phyloP scores from a whole-genome alignment of 2,888 invertebrate species.

The Xestia xanthographa region DNA sequence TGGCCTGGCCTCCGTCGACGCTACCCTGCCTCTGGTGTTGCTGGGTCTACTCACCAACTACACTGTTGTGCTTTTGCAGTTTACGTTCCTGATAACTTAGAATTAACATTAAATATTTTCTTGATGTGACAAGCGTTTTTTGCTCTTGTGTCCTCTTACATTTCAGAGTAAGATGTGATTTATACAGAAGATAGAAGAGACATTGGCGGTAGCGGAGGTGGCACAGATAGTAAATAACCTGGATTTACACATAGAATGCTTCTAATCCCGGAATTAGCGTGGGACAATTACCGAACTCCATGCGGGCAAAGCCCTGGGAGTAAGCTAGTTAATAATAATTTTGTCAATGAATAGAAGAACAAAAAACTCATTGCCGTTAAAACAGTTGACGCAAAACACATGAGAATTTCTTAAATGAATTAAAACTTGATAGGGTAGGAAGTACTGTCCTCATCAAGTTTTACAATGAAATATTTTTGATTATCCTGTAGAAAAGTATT shows the following conservation, averaged over 20 bases:
- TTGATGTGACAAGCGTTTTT: not conserved
- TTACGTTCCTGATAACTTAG: not conserved
- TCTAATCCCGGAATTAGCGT: no score
- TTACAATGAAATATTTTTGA: not conserved
- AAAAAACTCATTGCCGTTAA: no score
- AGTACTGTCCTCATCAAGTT: not conserved
- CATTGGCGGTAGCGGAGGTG: no score
- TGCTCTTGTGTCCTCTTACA: not conserved
- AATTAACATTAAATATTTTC: not conserved
- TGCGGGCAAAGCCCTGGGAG: no score
- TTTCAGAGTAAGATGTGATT: not conserved
- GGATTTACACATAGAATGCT: no score
- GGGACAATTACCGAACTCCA: no score
- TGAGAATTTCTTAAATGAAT: no score
- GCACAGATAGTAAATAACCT: not conserved
- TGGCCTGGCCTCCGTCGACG: constrained; percentile 13
- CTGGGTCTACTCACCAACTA: constrained; percentile 20
- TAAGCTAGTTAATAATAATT: no score
- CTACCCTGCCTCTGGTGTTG: not conserved
- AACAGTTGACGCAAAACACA: no score
- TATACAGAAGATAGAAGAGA: no score
- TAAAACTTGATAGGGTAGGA: not conserved
- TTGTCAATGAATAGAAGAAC: no score
- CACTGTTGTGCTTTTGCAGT: constrained; percentile 14
- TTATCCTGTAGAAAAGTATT: not conserved